Percentiles rank a stretch among this genome's conserved stretches.
phyloP scores from a whole-genome alignment of 2,113 vertebrate species.

The Sardina pilchardus region DNA sequence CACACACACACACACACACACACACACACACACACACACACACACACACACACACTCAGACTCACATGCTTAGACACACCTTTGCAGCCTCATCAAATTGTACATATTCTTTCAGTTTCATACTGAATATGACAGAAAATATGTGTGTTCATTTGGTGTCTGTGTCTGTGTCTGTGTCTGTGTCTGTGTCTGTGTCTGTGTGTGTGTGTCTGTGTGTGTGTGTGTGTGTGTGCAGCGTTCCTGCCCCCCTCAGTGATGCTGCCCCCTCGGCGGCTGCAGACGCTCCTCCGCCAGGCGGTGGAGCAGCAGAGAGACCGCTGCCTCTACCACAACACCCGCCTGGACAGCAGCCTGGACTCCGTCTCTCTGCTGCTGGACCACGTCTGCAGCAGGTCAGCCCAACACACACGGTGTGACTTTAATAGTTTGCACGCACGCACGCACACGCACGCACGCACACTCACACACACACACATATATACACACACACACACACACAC shows the following conservation, averaged over 20 bases:
- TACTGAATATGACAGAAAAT: not conserved
- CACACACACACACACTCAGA: not conserved
- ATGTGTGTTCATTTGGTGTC: not conserved
- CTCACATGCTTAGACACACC: not conserved
- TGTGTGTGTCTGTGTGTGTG: slow-evolving; percentile 32
- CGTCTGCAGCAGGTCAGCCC: slow-evolving; percentile 90
- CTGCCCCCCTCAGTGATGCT: slow-evolving; percentile 98
- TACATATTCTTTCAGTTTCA: not conserved
- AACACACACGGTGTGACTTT: not conserved
- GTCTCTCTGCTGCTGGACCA: slow-evolving; percentile 96
- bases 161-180: too few relatives aligned
- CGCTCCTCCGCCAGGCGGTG: slow-evolving; percentile 92
- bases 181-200: slow-evolving; percentile 28
- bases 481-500: too few relatives aligned
- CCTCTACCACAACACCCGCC: slow-evolving; percentile 98
- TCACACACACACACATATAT: too few relatives aligned
- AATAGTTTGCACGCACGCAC: too few relatives aligned
- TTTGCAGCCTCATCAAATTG: not conserved
- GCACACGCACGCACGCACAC: too few relatives aligned
- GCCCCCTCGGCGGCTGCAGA: slow-evolving; percentile 95
- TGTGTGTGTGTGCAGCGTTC: slow-evolving; percentile 77
- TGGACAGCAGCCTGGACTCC: slow-evolving; percentile 91
- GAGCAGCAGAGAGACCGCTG: slow-evolving; percentile 97
- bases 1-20: not conserved
- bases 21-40: not conserved